These are phyloP conservation scores for Crotalus viridis DNA, from an alignment of 2,113 vertebrate species.

Conservation along the genomic window DNA sequence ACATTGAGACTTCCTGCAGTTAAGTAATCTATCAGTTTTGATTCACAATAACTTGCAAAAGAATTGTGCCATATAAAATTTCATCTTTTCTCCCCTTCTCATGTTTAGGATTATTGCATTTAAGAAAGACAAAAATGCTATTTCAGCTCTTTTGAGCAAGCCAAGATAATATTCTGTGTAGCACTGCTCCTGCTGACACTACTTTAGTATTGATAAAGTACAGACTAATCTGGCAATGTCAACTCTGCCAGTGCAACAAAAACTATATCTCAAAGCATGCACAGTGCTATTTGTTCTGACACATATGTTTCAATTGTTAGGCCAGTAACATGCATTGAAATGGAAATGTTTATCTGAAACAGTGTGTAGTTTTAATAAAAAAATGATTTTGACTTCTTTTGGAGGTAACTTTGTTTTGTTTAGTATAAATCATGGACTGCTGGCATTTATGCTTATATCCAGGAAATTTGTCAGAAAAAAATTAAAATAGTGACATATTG, in stretches of 20 bases:
- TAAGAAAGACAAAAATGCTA: constrained; percentile 28
- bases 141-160: constrained; percentile 35
- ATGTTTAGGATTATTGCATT: constrained; percentile 30
- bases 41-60: constrained; percentile 31
- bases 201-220: not conserved
- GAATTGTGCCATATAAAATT: constrained; percentile 42
- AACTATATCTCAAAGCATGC: not conserved
- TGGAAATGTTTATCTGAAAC: constrained; percentile 54
- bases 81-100: not conserved
- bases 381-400: constrained; percentile 50
- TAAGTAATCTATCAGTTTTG: constrained; percentile 14
- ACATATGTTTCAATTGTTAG: not conserved
- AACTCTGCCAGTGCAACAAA: not conserved
- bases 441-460: not conserved
- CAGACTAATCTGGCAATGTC: constrained; percentile 1
- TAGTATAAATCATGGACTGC: not conserved
- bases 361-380: constrained; percentile 68
- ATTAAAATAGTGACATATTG: not conserved
- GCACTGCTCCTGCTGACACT: constrained; percentile 20
- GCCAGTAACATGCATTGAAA: constrained; percentile 42
- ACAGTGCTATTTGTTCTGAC: not conserved
- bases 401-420: constrained; percentile 11
- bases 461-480: not conserved
- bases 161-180: constrained; percentile 18
- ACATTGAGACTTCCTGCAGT: constrained; percentile 39